Conservation (phyloP, 2,797 vertebrate species). For the Eulemur coronatus region DNA sequence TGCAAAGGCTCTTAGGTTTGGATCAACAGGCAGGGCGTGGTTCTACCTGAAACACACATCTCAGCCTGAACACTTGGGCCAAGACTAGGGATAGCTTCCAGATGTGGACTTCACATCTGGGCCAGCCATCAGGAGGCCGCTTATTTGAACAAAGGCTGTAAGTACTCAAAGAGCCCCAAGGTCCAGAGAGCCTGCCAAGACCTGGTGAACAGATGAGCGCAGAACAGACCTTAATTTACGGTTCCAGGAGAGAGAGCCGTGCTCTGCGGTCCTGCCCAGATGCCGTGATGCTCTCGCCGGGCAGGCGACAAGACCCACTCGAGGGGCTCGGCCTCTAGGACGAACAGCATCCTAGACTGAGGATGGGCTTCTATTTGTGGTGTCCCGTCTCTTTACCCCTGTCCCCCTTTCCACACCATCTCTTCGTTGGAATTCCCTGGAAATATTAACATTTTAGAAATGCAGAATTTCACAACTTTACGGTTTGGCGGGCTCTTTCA, state of each 20-base stretch:
- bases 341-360: not conserved
- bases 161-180: slow-evolving; percentile 56
- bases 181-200: slow-evolving; percentile 61
- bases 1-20: not conserved
- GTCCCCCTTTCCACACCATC: not conserved
- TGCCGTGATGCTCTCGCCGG: rapidly evolving
- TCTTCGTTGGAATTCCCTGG: not conserved
- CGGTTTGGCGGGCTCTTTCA: not conserved
- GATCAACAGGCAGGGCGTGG: not conserved
- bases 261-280: not conserved
- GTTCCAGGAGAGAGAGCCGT: not conserved
- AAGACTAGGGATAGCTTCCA: slow-evolving; percentile 64
- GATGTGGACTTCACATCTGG: slow-evolving; percentile 64
- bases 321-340: not conserved
- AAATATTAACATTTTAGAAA: not conserved
- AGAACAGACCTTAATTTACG: not conserved
- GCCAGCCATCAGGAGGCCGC: slow-evolving; percentile 51
- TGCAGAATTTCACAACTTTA: not conserved
- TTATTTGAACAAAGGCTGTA: slow-evolving; percentile 67
- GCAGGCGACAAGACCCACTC: rapidly evolving
- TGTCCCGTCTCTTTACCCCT: not conserved
- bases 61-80: slow-evolving; percentile 23
- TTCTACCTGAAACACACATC: slow-evolving; percentile 55
- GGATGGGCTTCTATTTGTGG: not conserved
- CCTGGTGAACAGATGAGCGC: slow-evolving; percentile 53